phyloP scores from a whole-genome alignment of 2,888 invertebrate genomes.

The Caenorhabditis sinica region DNA sequence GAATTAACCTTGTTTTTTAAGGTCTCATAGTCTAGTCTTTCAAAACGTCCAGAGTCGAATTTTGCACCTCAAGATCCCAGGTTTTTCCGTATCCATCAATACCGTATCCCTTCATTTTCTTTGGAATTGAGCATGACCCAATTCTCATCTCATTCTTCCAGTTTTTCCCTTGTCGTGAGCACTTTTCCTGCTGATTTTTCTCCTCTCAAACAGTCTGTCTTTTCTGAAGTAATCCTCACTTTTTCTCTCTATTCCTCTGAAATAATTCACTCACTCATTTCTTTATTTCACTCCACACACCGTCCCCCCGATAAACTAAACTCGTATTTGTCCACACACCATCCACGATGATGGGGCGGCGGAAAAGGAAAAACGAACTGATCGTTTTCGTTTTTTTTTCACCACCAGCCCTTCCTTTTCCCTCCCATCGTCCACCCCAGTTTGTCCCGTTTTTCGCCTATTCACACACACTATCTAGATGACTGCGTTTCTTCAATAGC shows the following conservation, averaged over 20 bases:
- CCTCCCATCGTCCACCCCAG: conserved; percentile 5
- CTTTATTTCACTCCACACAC: conserved; percentile 27
- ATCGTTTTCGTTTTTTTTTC: conserved; percentile 15
- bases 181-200: conserved; percentile 4
- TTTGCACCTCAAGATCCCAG: too few relatives aligned
- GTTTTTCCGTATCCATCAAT: too few relatives aligned
- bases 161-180: background rate
- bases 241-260: conserved; percentile 3
- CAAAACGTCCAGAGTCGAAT: too few relatives aligned
- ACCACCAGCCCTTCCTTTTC: too few relatives aligned
- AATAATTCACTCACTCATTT: conserved; percentile 4
- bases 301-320: conserved; percentile 20
- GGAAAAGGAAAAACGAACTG: conserved; percentile 15
- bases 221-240: background rate
- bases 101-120: too few relatives aligned
- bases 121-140: too few relatives aligned
- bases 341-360: background rate
- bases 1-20: too few relatives aligned
- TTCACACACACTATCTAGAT: conserved; percentile 6
- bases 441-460: conserved; percentile 9
- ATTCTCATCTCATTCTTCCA: background rate
- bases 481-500: conserved; percentile 28
- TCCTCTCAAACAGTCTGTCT: background rate
- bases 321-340: conserved; percentile 30
- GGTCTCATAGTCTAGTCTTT: too few relatives aligned